Evolutionary conservation across 2,888 invertebrate species (phyloP).

Genomic region (Germaria angustata): DNA sequence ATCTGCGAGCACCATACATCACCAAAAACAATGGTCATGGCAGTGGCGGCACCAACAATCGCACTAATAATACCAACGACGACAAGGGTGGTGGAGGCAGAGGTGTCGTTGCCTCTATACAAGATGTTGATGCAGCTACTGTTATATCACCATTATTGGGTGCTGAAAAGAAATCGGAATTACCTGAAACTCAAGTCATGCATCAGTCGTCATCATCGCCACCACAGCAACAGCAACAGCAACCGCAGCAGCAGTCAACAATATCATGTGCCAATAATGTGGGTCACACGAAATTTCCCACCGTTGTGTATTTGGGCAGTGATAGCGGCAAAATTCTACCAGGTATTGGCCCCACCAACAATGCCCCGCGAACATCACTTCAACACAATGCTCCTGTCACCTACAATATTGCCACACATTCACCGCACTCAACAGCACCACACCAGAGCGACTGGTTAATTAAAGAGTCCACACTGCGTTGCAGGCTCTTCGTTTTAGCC

Average conservation of each 20-base stretch:
- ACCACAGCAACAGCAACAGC: conserved; percentile 62
- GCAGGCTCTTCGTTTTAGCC: conserved; percentile 79
- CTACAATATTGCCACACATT: conserved; percentile 46
- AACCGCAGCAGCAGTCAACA: conserved; percentile 63
- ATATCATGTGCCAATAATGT: conserved; percentile 59
- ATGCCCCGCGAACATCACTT: conserved; percentile 65
- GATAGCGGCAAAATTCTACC: conserved; percentile 69
- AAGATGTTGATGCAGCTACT: conserved; percentile 68
- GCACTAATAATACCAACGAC: conserved; percentile 39
- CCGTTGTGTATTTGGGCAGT: conserved; percentile 76
- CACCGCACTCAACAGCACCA: conserved; percentile 54
- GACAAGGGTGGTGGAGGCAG: conserved; percentile 40
- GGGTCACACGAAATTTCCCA: conserved; percentile 74
- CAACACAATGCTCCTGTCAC: conserved; percentile 69
- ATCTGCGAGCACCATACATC: conserved; percentile 73
- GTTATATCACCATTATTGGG: conserved; percentile 72
- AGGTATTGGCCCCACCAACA: conserved; percentile 9
- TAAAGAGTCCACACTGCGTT: conserved; percentile 86
- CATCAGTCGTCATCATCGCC: conserved; percentile 54
- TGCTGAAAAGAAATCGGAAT: conserved; percentile 51
- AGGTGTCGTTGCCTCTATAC: background rate
- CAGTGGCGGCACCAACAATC: conserved; percentile 19
- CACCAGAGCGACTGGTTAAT: conserved; percentile 80
- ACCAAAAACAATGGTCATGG: conserved; percentile 63
- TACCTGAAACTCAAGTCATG: conserved; percentile 46